Percentiles rank a stretch among this genome's conserved stretches.
Conservation (phyloP, 2,888 invertebrate species). For the Mechanitis mazaeus region DNA sequence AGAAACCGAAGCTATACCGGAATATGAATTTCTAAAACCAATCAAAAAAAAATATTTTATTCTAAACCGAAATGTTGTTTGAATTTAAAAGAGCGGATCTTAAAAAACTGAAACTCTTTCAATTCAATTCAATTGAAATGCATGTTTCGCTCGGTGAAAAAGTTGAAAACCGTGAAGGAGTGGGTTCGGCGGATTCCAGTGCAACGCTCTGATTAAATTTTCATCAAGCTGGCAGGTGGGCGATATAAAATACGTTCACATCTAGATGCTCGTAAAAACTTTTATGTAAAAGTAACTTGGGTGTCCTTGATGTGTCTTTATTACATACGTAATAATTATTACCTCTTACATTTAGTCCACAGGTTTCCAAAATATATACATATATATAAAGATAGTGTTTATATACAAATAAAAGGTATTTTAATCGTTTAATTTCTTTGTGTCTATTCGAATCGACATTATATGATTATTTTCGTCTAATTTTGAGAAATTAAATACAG, state of each 20-base stretch:
- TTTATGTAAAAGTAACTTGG: constrained; percentile 1
- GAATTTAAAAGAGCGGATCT: constrained; percentile 20
- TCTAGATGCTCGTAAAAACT: not conserved
- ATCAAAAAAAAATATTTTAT: constrained; percentile 5
- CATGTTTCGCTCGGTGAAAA: constrained; percentile 29
- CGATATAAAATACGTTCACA: constrained; percentile 22
- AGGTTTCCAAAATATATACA: too few species aligned
- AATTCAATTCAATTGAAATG: constrained; percentile 30
- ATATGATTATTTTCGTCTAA: too few species aligned
- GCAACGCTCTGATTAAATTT: constrained; percentile 40
- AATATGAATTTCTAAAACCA: constrained; percentile 5
- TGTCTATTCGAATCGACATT: too few species aligned
- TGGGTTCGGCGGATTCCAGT: constrained; percentile 35
- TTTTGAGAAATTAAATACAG: too few species aligned
- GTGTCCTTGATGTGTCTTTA: not conserved
- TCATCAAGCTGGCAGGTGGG: constrained; percentile 31
- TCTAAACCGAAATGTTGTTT: constrained; percentile 6
- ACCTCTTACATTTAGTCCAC: not conserved
- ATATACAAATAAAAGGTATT: too few species aligned
- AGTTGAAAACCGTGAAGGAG: constrained; percentile 31
- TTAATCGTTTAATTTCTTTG: too few species aligned
- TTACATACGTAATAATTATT: not conserved
- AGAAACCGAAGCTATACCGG: not conserved
- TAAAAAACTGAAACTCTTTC: constrained; percentile 18
- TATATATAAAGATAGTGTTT: too few species aligned